Evolutionary conservation across 2,113 vertebrate species (phyloP), one percentile per base, ranked within the genome.

Genomic region (Meleagris gallopavo): DNA sequence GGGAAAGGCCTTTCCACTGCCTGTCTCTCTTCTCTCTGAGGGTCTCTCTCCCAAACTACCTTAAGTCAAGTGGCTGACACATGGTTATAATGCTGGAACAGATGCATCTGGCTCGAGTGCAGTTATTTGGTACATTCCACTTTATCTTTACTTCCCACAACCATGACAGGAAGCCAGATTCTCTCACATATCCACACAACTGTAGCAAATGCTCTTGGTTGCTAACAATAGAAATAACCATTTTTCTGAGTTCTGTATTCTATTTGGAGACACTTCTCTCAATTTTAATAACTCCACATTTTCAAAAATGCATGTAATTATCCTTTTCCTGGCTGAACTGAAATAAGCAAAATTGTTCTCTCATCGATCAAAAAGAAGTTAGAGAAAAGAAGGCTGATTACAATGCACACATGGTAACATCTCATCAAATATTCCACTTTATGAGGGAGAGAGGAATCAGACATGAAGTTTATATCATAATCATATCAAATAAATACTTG

Each of bases 361-460:
- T 64, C 69, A 24, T 88, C 0, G 3, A 93, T 95, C 52, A 86
- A 97, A 93, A 88, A 67, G 46, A 83, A 91, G 27, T 24, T 52
- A 57, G 61, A 61, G 76, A 88, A 93, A 88, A 75, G 75, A 83
- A 79, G 52, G 48, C 57, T 94, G 88, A 95, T 93, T 93, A 90
- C 5, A 3, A 48, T 13, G 43, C 2, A 0, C 86, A 79, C 18
- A 3, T 69, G 65, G 62, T 65, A 95, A 38, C 7, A 29, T 50
- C 74, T 78, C 77, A 93, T 89, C n/a, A 83, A 84, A 86, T 90
- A 81, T 91, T 95, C 62, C 32, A 46, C 36, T 94, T 88, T 70
- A 71, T 74, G 74, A 79, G 45, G 57, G 73, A 69, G 29, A 82
- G 58, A 73, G 41, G 86, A 95, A 89, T 86, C 87, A 95, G 64